These are phyloP conservation scores for Cottoperca gobio DNA, from an alignment of 2,797 vertebrate species.

Conservation along the genomic window DNA sequence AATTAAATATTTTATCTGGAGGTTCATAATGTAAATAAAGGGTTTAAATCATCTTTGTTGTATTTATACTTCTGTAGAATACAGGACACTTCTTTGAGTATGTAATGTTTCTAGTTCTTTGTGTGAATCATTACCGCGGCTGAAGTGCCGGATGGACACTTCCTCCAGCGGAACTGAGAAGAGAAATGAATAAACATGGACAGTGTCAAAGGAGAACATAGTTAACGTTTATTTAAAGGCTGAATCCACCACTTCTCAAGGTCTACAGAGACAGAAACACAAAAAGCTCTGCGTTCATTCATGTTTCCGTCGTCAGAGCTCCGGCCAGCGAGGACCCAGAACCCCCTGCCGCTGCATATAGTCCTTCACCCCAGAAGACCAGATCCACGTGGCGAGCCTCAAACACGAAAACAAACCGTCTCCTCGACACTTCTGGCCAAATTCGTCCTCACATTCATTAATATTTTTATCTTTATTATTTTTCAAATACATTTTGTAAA, in stretches of 20 bases:
- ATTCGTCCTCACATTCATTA: constrained; percentile 59
- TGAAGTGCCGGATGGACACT: no score
- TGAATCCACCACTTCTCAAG: constrained; percentile 90
- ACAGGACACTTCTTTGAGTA: no score
- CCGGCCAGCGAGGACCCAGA: constrained; percentile 4
- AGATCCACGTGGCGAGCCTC: constrained; percentile 34
- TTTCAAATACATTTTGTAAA: constrained; percentile 79
- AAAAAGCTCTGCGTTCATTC: no score
- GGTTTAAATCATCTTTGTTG: no score
- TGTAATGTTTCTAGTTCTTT: no score
- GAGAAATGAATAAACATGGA: neutral
- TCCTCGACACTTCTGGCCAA: constrained; percentile 31
- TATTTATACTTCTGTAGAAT: no score
- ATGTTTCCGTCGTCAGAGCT: constrained; percentile 1
- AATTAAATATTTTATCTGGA: no score
- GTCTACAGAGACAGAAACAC: constrained; percentile 85
- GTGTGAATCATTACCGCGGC: no score
- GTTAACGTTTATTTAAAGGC: constrained; percentile 93
- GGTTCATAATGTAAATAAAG: no score
- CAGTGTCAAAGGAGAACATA: constrained; percentile 86
- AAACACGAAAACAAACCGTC: constrained; percentile 24
- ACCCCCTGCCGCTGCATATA: no score
- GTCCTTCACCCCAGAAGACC: no score
- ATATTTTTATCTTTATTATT: constrained; percentile 58
- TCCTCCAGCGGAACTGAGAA: no score